These are phyloP conservation scores for Umimayanthus kanabou DNA, from an alignment of 92 coral and sea anemone species.

Conservation along the genomic window DNA sequence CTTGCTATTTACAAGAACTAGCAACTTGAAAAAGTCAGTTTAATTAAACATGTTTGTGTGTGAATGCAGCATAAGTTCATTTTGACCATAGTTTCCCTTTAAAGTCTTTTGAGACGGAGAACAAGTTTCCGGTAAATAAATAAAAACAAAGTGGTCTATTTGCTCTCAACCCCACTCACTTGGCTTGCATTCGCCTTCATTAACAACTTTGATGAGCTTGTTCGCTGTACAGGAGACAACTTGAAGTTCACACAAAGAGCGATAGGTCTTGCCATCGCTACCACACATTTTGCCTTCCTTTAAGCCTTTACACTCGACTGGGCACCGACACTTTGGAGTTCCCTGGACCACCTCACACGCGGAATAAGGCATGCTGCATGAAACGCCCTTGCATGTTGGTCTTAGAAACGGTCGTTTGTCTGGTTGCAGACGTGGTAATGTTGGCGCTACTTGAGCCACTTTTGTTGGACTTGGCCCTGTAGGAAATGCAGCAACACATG, in stretches of 20 bases:
- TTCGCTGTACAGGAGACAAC: slow-evolving; percentile 36
- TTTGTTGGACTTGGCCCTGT: not conserved
- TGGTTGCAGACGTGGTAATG: not conserved
- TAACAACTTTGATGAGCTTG: not conserved
- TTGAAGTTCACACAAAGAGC: slow-evolving; percentile 11
- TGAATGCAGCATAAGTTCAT: no score
- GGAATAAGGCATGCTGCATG: slow-evolving; percentile 9
- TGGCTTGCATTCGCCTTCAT: slow-evolving; percentile 27
- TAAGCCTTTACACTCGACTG: not conserved
- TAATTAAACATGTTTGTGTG: no score
- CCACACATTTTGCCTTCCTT: slow-evolving; percentile 20
- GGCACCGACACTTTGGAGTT: slow-evolving; percentile 25
- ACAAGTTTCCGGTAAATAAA: no score
- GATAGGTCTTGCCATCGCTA: slow-evolving; percentile 22
- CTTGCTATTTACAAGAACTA: no score
- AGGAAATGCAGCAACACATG: no score
- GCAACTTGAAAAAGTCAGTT: no score
- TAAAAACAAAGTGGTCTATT: no score
- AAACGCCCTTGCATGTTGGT: not conserved
- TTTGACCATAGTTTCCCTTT: no score
- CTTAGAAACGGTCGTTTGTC: not conserved
- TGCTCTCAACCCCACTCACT: slow-evolving; percentile 6
- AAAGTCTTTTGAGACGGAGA: no score
- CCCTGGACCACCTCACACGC: not conserved
- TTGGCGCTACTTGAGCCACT: not conserved